Evolutionary conservation across 2,797 vertebrate genomes (phyloP).

Genomic region (Varecia variegata): DNA sequence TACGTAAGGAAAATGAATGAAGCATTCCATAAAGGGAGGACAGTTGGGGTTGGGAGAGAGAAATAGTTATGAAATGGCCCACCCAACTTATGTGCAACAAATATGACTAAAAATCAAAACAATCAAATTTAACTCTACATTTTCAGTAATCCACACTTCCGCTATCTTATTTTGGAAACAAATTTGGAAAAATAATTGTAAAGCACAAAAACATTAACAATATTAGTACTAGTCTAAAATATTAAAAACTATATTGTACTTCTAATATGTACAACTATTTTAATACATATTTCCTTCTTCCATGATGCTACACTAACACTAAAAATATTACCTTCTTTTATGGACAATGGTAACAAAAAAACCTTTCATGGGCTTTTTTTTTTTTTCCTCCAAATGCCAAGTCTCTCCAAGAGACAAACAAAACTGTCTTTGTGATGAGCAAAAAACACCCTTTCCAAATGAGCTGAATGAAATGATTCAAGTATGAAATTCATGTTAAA

Average conservation of each 20-base stretch:
- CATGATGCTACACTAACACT: constrained; percentile 41
- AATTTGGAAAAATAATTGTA: constrained; percentile 43
- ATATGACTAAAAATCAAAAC: background rate
- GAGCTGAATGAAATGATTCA: constrained; percentile 74
- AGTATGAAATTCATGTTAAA: constrained; percentile 61
- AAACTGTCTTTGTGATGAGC: constrained; percentile 66
- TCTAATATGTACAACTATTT: constrained; percentile 36
- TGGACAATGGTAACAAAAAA: constrained; percentile 60
- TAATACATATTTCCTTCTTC: constrained; percentile 50
- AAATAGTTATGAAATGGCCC: background rate
- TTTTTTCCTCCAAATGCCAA: constrained; percentile 30
- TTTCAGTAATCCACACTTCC: background rate
- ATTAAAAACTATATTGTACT: background rate
- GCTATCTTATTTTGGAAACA: background rate
- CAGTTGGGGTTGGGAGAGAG: background rate
- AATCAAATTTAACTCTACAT: background rate
- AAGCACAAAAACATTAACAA: background rate
- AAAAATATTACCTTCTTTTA: constrained; percentile 64
- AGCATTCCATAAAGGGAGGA: background rate
- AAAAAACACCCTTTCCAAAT: constrained; percentile 52
- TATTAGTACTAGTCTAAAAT: background rate
- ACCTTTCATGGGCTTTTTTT: constrained; percentile 55
- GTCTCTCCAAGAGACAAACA: constrained; percentile 48
- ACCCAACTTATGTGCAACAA: background rate
- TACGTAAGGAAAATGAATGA: background rate